phyloP scores from a whole-genome alignment of 2,113 vertebrate species.

The Origma solitaria region DNA sequence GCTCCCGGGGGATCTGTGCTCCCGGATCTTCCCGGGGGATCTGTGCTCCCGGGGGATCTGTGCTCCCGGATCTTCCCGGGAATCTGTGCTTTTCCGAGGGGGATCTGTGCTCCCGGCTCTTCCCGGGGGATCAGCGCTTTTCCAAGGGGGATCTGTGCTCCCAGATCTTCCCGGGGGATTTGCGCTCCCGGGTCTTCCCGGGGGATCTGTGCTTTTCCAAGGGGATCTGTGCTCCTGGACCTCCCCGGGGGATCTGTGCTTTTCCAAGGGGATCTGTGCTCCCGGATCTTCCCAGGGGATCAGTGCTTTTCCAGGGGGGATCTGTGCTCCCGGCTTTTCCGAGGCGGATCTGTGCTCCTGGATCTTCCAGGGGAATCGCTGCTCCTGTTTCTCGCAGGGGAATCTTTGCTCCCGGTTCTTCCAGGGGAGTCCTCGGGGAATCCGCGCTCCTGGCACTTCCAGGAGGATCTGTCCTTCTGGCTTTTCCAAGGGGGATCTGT shows the following conservation, averaged over 20 bases:
- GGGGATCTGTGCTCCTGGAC: too few species aligned
- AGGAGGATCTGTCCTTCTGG: background rate
- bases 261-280: rapidly evolving
- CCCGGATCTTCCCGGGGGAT: background rate
- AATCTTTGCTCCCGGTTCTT: rapidly evolving
- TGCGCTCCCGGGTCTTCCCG: too few species aligned
- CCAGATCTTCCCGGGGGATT: background rate
- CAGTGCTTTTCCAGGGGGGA: background rate
- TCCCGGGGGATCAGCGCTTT: too few species aligned
- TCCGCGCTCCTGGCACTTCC: too few species aligned
- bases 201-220: too few species aligned
- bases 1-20: background rate
- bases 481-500: too few species aligned
- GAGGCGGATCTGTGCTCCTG: background rate
- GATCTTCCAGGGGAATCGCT: too few species aligned
- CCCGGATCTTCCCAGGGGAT: rapidly evolving
- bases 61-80: background rate
- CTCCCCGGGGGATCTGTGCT: background rate
- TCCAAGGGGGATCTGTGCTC: too few species aligned
- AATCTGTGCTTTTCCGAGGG: too few species aligned
- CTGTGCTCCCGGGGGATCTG: background rate
- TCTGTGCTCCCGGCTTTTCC: too few species aligned
- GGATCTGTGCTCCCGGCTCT: rapidly evolving
- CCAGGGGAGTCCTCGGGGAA: background rate
- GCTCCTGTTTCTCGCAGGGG: rapidly evolving